phyloP scores from a whole-genome alignment of 2,888 invertebrate species.

The Sycophila texana region DNA sequence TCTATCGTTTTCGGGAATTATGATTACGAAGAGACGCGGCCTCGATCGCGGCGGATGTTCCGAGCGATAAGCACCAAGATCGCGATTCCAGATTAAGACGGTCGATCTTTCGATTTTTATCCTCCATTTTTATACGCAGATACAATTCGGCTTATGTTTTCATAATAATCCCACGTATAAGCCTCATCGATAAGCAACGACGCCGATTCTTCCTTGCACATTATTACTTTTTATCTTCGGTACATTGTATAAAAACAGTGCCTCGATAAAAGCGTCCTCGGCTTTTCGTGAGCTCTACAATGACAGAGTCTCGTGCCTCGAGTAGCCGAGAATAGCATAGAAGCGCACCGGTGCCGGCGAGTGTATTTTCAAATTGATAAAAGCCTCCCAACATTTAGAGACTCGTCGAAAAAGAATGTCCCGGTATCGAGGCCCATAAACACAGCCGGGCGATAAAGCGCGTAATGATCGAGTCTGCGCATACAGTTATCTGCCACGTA shows the following conservation, averaged over 20 bases:
- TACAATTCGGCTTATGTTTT: not conserved
- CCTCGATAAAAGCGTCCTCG: too few species aligned
- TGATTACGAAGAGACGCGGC: constrained; percentile 2
- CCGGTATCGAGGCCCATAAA: constrained; percentile 8
- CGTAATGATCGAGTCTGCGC: not conserved
- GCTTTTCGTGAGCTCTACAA: too few species aligned
- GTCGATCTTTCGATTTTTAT: constrained; percentile 18
- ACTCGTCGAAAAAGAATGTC: too few species aligned
- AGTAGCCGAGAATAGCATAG: too few species aligned
- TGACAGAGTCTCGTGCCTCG: too few species aligned
- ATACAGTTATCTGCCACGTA: not conserved
- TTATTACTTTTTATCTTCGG: too few species aligned
- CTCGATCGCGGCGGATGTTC: constrained; percentile 7
- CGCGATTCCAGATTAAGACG: not conserved
- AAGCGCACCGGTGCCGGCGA: too few species aligned
- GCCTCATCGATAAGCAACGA: not conserved
- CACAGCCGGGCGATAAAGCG: constrained; percentile 6
- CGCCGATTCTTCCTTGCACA: too few species aligned
- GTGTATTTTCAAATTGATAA: too few species aligned
- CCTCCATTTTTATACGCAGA: not conserved
- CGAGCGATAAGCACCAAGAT: constrained; percentile 8
- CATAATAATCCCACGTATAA: not conserved
- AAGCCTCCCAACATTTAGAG: too few species aligned
- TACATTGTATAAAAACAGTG: too few species aligned
- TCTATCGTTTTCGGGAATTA: constrained; percentile 25